phyloP scores from a whole-genome alignment of 2,113 vertebrate species.

The Vanacampus margaritifer region DNA sequence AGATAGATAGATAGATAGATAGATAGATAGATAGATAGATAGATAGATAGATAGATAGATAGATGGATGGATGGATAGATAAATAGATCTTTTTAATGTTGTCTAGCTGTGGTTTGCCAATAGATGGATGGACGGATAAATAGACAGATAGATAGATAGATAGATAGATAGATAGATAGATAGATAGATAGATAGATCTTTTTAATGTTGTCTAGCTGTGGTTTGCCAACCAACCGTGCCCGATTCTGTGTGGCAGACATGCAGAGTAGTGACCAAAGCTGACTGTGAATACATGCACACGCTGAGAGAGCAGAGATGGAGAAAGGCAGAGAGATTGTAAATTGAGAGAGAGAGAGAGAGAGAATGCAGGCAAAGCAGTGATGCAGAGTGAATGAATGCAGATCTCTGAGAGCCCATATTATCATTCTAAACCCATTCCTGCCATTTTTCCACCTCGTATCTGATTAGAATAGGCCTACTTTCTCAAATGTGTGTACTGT shows the following conservation, averaged over 20 bases:
- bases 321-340: slow-evolving; percentile 7
- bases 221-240: slow-evolving; percentile 50
- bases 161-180: background rate
- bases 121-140: background rate
- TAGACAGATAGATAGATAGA: background rate
- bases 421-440: slow-evolving; percentile 14
- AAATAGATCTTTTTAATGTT: slow-evolving; percentile 39
- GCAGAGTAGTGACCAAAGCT: slow-evolving; percentile 48
- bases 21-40: background rate
- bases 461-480: background rate
- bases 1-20: background rate
- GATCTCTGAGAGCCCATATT: slow-evolving; percentile 19
- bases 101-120: slow-evolving; percentile 44
- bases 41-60: background rate
- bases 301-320: slow-evolving; percentile 30
- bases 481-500: slow-evolving; percentile 14
- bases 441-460: slow-evolving; percentile 3
- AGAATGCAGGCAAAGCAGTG: slow-evolving; percentile 5
- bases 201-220: slow-evolving; percentile 50
- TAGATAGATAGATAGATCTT: slow-evolving; percentile 1
- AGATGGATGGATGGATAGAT: background rate
- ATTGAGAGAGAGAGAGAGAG: slow-evolving; percentile 8
- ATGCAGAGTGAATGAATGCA: slow-evolving; percentile 26
- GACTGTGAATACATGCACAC: slow-evolving; percentile 44
- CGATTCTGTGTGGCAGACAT: slow-evolving; percentile 52